Evolutionary conservation across 23 tunicate genomes (phyloP), one percentile per base, ranked within the genome.

Genomic region (Ascidia mentula): DNA sequence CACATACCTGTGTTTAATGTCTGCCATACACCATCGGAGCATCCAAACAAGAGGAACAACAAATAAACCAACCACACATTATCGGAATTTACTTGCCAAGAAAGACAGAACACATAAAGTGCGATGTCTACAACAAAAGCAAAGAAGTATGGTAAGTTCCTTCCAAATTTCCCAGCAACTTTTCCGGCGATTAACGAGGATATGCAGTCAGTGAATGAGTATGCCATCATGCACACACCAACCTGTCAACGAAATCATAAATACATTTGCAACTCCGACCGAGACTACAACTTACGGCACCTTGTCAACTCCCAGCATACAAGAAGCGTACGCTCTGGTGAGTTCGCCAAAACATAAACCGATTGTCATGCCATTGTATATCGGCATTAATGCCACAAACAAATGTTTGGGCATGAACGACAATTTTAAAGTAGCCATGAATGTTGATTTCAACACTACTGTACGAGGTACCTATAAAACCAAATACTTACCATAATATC

Each of bases 241-340:
- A 69, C n/a, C 72, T 69, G n/a, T 12, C 12, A 42, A 42, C 12
- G 53, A 9, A 42, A n/a, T n/a, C n/a, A n/a, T n/a, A n/a, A n/a
- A n/a, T n/a, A n/a, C n/a, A n/a, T n/a, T n/a, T n/a, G n/a, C n/a
- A n/a, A n/a, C n/a, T n/a, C n/a, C n/a, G n/a, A n/a, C n/a, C n/a
- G n/a, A n/a, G n/a, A n/a, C n/a, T n/a, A n/a, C n/a, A n/a, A n/a
- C n/a, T n/a, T n/a, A n/a, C n/a, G n/a, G n/a, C n/a, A 69, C 72
- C 72, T 69, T 69, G 72, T 86, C 92, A 4, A 88, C 34, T 31
- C 92, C 92, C 6, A 88, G 73, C 0, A 82, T 24, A 37, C 92
- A 88, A 15, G 92, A 88, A 6, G 87, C 72, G 40, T 82, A 88
- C 1, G 82, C 73, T 22, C 92, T 34, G 1, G 92, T 88, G 40